Evolutionary conservation across 2,113 vertebrate species (phyloP).

Genomic region (Pontoporia blainvillei): DNA sequence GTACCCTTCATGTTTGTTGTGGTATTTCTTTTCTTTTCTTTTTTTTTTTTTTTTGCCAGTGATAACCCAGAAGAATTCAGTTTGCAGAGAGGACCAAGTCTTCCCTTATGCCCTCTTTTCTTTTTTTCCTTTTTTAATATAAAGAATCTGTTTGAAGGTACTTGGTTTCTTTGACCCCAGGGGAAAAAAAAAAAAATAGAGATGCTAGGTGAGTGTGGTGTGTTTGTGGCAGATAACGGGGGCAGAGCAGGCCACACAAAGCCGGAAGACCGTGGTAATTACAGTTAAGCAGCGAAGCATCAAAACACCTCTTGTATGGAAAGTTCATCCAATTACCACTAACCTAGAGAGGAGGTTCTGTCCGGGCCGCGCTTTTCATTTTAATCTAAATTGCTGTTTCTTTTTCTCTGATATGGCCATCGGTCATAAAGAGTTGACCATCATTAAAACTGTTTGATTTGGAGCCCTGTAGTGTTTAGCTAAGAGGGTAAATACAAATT

Average conservation of each 20-base stretch:
- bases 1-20: neutral
- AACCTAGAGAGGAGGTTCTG: slow-evolving; percentile 87
- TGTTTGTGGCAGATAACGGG: slow-evolving; percentile 93
- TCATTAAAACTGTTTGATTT: slow-evolving; percentile 99
- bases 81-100: slow-evolving; percentile 3
- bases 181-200: slow-evolving; percentile 83
- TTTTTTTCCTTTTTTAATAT: slow-evolving; percentile 2
- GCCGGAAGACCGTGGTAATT: slow-evolving; percentile 79
- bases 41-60: slow-evolving; percentile 2
- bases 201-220: slow-evolving; percentile 85
- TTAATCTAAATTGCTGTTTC: slow-evolving; percentile 95
- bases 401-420: slow-evolving; percentile 91
- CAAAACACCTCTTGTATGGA: slow-evolving; percentile 88
- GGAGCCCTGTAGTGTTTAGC: slow-evolving; percentile 98
- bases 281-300: slow-evolving; percentile 89
- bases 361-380: slow-evolving; percentile 88
- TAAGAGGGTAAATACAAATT: slow-evolving; percentile 99
- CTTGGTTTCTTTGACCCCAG: slow-evolving; percentile 92
- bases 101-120: slow-evolving; percentile 49
- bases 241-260: slow-evolving; percentile 49
- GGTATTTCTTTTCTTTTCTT: neutral
- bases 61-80: neutral
- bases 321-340: slow-evolving; percentile 96
- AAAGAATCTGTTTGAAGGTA: slow-evolving; percentile 83
- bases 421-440: slow-evolving; percentile 97